Conservation (phyloP, 2,113 vertebrate genomes). For the Oreamnos americanus region DNA sequence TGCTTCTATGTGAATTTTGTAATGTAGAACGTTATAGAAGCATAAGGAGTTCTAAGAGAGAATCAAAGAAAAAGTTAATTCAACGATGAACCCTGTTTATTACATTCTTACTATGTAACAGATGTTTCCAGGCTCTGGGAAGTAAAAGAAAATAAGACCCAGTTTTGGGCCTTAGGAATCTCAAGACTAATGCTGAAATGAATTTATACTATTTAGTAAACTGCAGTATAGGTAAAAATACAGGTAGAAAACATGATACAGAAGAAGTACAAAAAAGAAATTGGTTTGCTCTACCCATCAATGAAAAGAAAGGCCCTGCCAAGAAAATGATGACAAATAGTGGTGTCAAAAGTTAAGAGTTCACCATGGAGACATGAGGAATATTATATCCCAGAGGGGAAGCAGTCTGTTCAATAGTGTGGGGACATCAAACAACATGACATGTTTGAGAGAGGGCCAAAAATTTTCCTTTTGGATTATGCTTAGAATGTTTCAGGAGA, state of each 20-base stretch:
- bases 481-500: not conserved
- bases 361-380: not conserved
- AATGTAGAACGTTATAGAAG: not conserved
- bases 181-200: not conserved
- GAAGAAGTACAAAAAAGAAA: not conserved
- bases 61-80: constrained; percentile 4
- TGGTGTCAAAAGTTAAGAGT: not conserved
- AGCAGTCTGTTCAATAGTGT: not conserved
- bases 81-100: not conserved
- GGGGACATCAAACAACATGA: not conserved
- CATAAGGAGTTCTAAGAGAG: not conserved
- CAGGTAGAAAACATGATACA: not conserved
- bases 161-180: not conserved
- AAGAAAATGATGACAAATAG: constrained; percentile 7
- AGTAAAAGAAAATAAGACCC: not conserved
- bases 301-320: not conserved
- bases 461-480: not conserved
- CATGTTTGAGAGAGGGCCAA: not conserved
- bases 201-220: constrained; percentile 17
- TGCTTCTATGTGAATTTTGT: constrained; percentile 24
- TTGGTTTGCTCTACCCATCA: not conserved
- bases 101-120: not conserved
- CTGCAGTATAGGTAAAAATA: not conserved
- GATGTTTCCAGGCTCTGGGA: not conserved
- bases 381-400: not conserved